These are phyloP conservation scores for Otolemur crassicaudatus DNA, from an alignment of 2,797 vertebrate species.

Conservation along the genomic window DNA sequence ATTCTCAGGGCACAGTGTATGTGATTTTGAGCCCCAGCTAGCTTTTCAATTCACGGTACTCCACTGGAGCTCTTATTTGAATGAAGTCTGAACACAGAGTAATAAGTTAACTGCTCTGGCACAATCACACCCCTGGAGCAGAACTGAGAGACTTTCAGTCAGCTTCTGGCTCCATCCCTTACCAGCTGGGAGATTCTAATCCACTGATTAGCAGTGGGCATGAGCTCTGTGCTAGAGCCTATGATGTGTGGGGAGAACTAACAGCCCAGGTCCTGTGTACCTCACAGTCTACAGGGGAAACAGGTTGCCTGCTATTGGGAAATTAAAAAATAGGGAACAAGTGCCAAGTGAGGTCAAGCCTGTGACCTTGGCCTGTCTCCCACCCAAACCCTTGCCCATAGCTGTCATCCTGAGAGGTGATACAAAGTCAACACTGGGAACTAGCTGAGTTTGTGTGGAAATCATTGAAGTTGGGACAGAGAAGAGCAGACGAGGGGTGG, in stretches of 20 bases:
- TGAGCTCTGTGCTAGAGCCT: neutral
- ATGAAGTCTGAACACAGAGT: neutral
- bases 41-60: neutral
- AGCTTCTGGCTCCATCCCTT: neutral
- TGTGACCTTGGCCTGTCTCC: neutral
- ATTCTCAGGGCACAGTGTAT: neutral
- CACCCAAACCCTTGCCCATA: neutral
- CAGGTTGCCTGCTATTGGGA: neutral
- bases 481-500: neutral
- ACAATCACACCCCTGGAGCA: fast-evolving
- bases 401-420: neutral
- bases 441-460: neutral
- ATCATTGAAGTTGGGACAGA: neutral
- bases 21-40: neutral
- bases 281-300: neutral
- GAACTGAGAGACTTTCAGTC: neutral
- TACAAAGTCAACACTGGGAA: neutral
- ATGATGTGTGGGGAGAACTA: neutral
- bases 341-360: neutral
- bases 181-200: neutral
- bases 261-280: neutral
- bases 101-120: neutral
- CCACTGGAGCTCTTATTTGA: neutral
- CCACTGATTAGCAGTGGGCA: neutral
- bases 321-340: neutral